Percentiles rank a stretch among this genome's conserved stretches.
Evolutionary conservation across 2,888 invertebrate genomes (phyloP).

Genomic region (Cepaea hortensis): DNA sequence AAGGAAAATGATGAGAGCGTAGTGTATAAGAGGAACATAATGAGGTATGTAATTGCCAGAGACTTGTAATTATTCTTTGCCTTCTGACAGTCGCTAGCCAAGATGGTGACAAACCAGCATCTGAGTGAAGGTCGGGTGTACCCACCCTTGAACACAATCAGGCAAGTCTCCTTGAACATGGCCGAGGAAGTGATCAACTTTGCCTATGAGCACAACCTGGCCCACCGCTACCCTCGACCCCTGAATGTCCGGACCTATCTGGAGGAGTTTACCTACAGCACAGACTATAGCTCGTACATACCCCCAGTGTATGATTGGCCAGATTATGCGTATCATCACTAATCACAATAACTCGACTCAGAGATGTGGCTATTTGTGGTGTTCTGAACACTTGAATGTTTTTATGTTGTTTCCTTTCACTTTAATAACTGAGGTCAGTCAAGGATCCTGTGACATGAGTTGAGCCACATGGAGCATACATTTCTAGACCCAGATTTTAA

Average conservation of each 20-base stretch:
- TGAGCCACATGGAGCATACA: too few species aligned
- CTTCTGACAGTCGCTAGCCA: slow-evolving; percentile 80
- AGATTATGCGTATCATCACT: slow-evolving; percentile 20
- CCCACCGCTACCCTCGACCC: slow-evolving; percentile 78
- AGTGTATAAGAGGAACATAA: too few species aligned
- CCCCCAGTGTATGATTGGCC: slow-evolving; percentile 77
- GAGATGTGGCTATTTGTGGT: not conserved
- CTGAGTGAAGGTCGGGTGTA: slow-evolving; percentile 90
- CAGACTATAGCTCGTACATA: slow-evolving; percentile 76
- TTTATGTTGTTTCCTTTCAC: too few species aligned
- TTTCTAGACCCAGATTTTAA: too few species aligned
- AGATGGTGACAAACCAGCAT: slow-evolving; percentile 87
- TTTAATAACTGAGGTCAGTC: too few species aligned
- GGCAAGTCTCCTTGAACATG: slow-evolving; percentile 90
- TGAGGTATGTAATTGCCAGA: too few species aligned
- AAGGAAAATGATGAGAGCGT: too few species aligned
- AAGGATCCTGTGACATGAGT: too few species aligned
- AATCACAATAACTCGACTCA: not conserved
- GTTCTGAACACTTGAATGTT: too few species aligned
- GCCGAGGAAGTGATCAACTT: slow-evolving; percentile 87
- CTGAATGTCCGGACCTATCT: slow-evolving; percentile 77
- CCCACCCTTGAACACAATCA: slow-evolving; percentile 89
- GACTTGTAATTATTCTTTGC: not conserved
- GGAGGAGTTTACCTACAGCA: slow-evolving; percentile 60
- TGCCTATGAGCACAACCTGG: slow-evolving; percentile 82